phyloP scores from a whole-genome alignment of 2,113 vertebrate genomes.

The Perca schrenkii region DNA sequence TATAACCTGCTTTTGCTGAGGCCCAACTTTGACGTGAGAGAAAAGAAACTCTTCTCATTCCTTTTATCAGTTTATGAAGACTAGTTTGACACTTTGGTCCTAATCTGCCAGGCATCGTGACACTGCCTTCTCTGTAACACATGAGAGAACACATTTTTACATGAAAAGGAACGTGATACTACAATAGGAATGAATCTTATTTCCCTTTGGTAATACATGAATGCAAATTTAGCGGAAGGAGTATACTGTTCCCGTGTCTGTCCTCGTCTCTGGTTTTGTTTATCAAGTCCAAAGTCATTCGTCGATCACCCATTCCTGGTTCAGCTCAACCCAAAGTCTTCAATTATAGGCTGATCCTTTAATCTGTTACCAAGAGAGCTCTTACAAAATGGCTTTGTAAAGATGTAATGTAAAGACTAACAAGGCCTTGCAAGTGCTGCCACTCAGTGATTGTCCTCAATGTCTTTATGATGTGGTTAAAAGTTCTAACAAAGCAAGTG shows the following conservation, averaged over 20 bases:
- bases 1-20: background rate
- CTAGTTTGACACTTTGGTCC: background rate
- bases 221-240: background rate
- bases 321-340: slow-evolving; percentile 27
- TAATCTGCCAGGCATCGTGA: background rate
- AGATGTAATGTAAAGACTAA: background rate
- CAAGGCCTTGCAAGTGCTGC: background rate
- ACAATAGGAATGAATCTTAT: background rate
- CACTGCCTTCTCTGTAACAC: background rate
- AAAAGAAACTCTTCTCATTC: background rate
- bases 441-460: background rate
- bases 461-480: background rate
- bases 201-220: background rate
- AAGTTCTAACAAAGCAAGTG: background rate
- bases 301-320: background rate
- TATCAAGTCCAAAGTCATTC: background rate
- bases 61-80: background rate
- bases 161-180: background rate
- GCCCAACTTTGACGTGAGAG: background rate
- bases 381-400: slow-evolving; percentile 17
- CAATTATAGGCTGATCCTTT: slow-evolving; percentile 50
- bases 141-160: background rate
- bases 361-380: slow-evolving; percentile 29
- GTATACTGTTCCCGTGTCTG: background rate
- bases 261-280: background rate